Evolutionary conservation across 2,113 vertebrate species (phyloP).

Genomic region (Oncorhynchus tshawytscha): DNA sequence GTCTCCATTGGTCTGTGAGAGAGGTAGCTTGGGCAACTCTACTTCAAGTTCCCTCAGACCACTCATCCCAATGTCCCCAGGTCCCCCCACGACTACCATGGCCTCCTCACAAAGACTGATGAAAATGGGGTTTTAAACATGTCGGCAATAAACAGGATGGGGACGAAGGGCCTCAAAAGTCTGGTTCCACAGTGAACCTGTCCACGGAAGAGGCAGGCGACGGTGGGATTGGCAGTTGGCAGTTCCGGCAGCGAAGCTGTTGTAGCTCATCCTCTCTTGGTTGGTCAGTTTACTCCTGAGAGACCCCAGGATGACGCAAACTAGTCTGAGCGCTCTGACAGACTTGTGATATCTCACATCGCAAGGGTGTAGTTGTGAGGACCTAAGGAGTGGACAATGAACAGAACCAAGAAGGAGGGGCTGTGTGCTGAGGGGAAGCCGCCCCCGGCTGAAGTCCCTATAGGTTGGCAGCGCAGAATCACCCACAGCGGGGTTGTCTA

Average conservation of each 20-base stretch:
- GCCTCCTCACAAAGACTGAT: not conserved
- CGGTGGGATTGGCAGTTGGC: constrained; percentile 1
- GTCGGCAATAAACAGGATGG: not conserved
- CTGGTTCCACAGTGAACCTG: constrained; percentile 78
- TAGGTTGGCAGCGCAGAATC: constrained; percentile 93
- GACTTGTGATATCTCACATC: constrained; percentile 75
- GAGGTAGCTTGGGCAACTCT: not conserved
- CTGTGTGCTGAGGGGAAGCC: constrained; percentile 27
- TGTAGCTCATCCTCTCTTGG: constrained; percentile 64
- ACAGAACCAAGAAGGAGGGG: constrained; percentile 94
- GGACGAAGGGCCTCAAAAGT: constrained; percentile 75
- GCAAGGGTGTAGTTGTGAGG: constrained; percentile 63
- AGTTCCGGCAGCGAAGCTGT: constrained; percentile 63
- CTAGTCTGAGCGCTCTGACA: constrained; percentile 74
- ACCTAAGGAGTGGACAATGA: constrained; percentile 89
- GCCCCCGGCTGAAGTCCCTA: constrained; percentile 91
- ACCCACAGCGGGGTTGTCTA: constrained; percentile 86
- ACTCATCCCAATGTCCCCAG: not conserved
- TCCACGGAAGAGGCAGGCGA: constrained; percentile 32
- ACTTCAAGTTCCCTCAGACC: not conserved
- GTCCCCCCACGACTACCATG: not conserved
- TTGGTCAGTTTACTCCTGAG: constrained; percentile 34
- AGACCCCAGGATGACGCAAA: constrained; percentile 75
- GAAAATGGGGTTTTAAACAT: not conserved
- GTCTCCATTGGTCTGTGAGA: not conserved